Percentiles rank a stretch among this genome's conserved stretches.
phyloP scores from a whole-genome alignment of 2,797 vertebrate species.

The Novumbra hubbsi region DNA sequence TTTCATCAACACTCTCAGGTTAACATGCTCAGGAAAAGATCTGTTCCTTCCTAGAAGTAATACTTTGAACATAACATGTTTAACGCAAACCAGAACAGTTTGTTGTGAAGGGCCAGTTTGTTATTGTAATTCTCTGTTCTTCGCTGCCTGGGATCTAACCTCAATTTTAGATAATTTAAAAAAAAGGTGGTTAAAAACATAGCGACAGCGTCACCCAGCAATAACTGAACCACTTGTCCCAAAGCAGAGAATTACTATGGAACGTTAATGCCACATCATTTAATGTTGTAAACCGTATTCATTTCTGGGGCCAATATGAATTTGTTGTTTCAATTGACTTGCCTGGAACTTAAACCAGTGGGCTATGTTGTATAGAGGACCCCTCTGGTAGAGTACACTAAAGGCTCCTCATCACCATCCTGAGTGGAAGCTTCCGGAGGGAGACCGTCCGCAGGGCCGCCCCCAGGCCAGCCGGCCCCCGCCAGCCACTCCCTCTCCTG shows the following conservation, averaged over 20 bases:
- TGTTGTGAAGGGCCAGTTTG: not conserved
- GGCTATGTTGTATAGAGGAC: not conserved
- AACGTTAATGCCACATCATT: not conserved
- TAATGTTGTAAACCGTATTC: not conserved
- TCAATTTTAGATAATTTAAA: not conserved
- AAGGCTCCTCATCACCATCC: not conserved
- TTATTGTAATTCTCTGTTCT: not conserved
- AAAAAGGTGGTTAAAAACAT: not conserved
- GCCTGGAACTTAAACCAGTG: not conserved
- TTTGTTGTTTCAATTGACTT: not conserved
- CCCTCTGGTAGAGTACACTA: not conserved
- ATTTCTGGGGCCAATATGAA: not conserved
- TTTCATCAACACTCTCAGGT: constrained; percentile 7
- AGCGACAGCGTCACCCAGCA: not conserved
- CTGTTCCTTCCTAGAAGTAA: not conserved
- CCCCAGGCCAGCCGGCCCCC: constrained; percentile 41
- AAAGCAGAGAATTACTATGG: not conserved
- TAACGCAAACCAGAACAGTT: not conserved
- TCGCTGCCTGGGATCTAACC: not conserved
- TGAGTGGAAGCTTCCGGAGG: not conserved
- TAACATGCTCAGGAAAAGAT: not conserved
- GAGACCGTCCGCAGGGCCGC: constrained; percentile 37
- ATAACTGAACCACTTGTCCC: not conserved
- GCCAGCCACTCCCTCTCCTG: constrained; percentile 60
- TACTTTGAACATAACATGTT: not conserved